A percentile compares a stretch with the other conserved stretches of the same genome.
phyloP scores from a whole-genome alignment of 2,113 vertebrate species.

The Engystomops pustulosus region DNA sequence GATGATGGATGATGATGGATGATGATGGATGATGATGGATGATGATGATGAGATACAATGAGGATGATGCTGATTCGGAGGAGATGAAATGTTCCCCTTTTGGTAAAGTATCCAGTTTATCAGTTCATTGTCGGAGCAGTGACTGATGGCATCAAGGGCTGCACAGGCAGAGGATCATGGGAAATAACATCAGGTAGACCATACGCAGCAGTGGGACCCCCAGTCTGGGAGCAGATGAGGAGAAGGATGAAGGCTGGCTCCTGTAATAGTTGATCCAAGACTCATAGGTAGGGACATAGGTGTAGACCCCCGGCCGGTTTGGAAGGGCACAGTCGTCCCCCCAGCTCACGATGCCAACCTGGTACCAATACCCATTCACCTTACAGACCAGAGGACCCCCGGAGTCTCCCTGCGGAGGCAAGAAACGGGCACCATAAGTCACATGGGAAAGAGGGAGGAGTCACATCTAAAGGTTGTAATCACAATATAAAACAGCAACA shows the following conservation, averaged over 20 bases:
- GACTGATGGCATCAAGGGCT: too few species aligned
- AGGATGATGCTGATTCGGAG: background rate
- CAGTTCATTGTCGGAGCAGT: too few species aligned
- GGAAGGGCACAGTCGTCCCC: conserved; percentile 76
- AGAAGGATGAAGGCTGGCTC: background rate
- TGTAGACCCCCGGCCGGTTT: conserved; percentile 80
- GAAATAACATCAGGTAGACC: background rate
- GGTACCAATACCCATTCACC: conserved; percentile 73
- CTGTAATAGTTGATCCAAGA: conserved; percentile 69
- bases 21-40: too few species aligned
- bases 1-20: background rate
- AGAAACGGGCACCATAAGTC: background rate
- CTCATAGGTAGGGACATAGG: conserved; percentile 72
- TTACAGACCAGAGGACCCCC: conserved; percentile 62
- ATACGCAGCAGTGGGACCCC: background rate
- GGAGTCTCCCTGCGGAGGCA: conserved; percentile 59
- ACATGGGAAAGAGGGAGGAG: background rate
- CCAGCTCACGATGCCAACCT: conserved; percentile 81
- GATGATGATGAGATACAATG: background rate
- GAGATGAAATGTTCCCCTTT: background rate
- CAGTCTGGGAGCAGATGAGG: background rate
- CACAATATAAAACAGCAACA: too few species aligned
- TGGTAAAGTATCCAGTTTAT: background rate
- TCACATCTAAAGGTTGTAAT: too few species aligned
- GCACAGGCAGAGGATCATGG: too few species aligned